These are phyloP conservation scores for Protonibea diacanthus DNA, from an alignment of 2,797 vertebrate genomes.

Conservation along the genomic window DNA sequence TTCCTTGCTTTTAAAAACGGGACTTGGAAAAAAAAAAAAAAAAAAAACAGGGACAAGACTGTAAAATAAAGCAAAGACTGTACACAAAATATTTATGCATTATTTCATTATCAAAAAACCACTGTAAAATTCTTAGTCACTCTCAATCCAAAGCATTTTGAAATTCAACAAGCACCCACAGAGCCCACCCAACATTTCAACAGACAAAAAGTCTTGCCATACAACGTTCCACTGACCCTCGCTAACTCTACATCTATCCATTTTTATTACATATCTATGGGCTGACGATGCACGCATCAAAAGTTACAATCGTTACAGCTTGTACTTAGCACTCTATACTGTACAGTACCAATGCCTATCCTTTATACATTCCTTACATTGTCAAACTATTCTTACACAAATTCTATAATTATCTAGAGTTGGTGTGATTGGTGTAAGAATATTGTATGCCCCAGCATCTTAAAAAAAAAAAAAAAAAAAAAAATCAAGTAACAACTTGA, in stretches of 20 bases:
- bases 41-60: constrained; percentile 53
- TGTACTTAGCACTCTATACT: constrained; percentile 65
- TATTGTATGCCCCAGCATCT: constrained; percentile 67
- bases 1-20: constrained; percentile 64
- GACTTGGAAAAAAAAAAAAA: constrained; percentile 51
- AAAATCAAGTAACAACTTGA: constrained; percentile 68
- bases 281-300: constrained; percentile 62
- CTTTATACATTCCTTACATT: constrained; percentile 76
- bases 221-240: constrained; percentile 73
- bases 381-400: constrained; percentile 72
- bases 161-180: constrained; percentile 62
- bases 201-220: constrained; percentile 63
- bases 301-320: constrained; percentile 65
- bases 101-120: constrained; percentile 70
- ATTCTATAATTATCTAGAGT: constrained; percentile 56
- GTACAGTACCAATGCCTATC: constrained; percentile 76
- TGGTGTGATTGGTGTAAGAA: constrained; percentile 67
- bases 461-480: constrained; percentile 23
- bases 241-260: constrained; percentile 73
- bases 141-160: constrained; percentile 54
- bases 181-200: constrained; percentile 56
- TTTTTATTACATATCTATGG: constrained; percentile 63
- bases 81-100: constrained; percentile 72
- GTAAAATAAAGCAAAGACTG: constrained; percentile 63
- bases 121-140: constrained; percentile 55